phyloP scores from a whole-genome alignment of 2,888 invertebrate species.

The Arge pagana region DNA sequence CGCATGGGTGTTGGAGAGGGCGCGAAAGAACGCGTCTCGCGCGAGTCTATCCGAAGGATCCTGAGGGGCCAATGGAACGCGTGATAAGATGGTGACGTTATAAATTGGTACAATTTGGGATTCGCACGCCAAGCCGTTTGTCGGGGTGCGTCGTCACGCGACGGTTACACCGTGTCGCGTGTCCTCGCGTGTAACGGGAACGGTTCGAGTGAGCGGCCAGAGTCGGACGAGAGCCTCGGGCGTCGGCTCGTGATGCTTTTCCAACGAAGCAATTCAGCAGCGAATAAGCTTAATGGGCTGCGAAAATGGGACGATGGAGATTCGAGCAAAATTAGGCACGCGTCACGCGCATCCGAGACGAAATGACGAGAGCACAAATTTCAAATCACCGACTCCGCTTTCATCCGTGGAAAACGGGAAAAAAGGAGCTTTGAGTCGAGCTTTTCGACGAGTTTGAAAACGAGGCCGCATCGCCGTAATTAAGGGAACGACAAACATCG shows the following conservation, averaged over 20 bases:
- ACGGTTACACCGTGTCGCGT: conserved; percentile 2
- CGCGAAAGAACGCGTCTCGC: too few relatives aligned
- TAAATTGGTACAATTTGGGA: conserved; percentile 50
- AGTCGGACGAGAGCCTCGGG: neutral
- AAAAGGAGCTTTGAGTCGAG: too few relatives aligned
- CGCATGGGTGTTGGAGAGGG: too few relatives aligned
- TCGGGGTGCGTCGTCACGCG: conserved; percentile 27
- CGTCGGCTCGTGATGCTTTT: neutral
- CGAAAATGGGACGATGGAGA: conserved; percentile 2
- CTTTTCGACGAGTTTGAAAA: conserved; percentile 7
- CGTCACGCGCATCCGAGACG: neutral
- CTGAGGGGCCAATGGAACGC: neutral
- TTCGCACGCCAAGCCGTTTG: conserved; percentile 41
- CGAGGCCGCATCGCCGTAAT: conserved; percentile 5
- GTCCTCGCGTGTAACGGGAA: conserved; percentile 22
- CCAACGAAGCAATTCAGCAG: neutral
- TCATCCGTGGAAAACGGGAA: too few relatives aligned
- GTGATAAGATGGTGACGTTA: conserved; percentile 12
- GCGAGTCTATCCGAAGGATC: too few relatives aligned
- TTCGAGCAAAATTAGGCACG: neutral
- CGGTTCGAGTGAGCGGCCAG: neutral
- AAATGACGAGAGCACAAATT: too few relatives aligned
- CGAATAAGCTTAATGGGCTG: conserved; percentile 16
- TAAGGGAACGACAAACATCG: conserved; percentile 6
- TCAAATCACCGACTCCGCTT: too few relatives aligned